Base-by-base conservation (phyloP, 2,888 invertebrate species). In the Apocheima hispidaria region DNA sequence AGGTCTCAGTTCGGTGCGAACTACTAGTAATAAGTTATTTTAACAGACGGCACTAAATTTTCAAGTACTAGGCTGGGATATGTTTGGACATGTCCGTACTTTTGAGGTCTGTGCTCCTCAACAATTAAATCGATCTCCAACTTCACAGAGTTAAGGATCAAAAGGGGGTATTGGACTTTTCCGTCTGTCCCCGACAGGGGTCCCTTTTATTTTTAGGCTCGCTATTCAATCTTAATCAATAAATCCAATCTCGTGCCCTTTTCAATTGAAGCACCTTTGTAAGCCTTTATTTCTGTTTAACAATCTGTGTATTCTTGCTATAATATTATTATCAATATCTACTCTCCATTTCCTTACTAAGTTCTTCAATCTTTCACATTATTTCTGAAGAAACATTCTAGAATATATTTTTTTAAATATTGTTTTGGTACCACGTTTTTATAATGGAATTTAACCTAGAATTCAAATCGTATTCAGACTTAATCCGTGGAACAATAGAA, bases 201-300 rank as follows among this genome's bases (percentile, higher is more conserved):
- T 40, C 33, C 28, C 53, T 49, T 60, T 60, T 52, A 56, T 57
- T 56, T 61, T 62, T 57, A 56, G 56, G 20, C 16, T 35, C 36
- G 51, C 56, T 52, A 52, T 62, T 62, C 56, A 57, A 57, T 62
- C 56, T 56, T 57, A 62, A 57, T 62, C 56, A 62, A 62, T 57
- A 57, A 52, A 35, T 53, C 56, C 61, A 62, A 62, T 62, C 56
- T 61, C 46, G 50, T 16, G 49, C 61, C 56, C 51, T 48, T 56
- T 51, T 56, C 52, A 40, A 41, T 53, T 41, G 35, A 49, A 33
- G 26, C 21, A 10, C 52, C 41, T 57, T 36, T 49, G 26, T 30
- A 53, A 53, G 36, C 35, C 41, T 48, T 51, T 38, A 43, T 50
- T 43, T 54, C 35, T 12, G 38, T 26, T 60, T 36, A 33, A 35